Base-by-base conservation (phyloP, 1,140 invertebrate genomes). In the Proctacanthus coquilletti region DNA sequence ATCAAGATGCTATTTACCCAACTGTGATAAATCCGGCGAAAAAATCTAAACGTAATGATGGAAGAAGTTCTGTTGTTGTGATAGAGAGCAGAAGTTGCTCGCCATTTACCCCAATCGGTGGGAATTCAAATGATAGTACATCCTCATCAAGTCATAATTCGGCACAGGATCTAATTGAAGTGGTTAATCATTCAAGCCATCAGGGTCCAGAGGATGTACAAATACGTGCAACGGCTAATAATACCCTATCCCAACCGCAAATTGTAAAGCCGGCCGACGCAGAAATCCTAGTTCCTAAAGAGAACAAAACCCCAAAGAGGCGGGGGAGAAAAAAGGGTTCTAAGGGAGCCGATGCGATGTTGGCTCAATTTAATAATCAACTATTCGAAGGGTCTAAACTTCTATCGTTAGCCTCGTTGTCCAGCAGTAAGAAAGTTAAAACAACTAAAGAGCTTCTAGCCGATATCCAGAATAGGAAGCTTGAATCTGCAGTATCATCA, bases 361-460 rank as follows among this genome's bases (percentile, higher is more conserved):
- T 59, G 31, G 50, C 52, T 2, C 51, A 53, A 25, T 38, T 57
- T 0, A 52, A 50, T 2, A 48, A 52, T 2, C 51, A 57, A 48
- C 53, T 57, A 8, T 35, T 44, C 5, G 36, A 37, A n/a, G 21
- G 29, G 5, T 19, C 42, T 17, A 45, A 49, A 10, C 30, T 32
- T 10, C 30, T 32, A 8, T 25, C 23, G n/a, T 6, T 25, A 42
- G 73, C 19, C 9, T 38, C 71, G 21, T 69, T 70, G 44, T 68
- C 72, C 27, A 66, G 69, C 15, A 74, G 69, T 47, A 71, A 75
- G 42, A 74, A 84, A 65, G 70, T 87, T 2, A 87, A 86, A 66
- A 88, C 84, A 2, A 87, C 84, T 17, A 80, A 84, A 48, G 79
- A 88, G 53, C 54, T 88, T 14, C 67, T 87, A 36, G 80, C 79